Evolutionary conservation across 2,113 vertebrate genomes (phyloP).

Genomic region (Gavia stellata): DNA sequence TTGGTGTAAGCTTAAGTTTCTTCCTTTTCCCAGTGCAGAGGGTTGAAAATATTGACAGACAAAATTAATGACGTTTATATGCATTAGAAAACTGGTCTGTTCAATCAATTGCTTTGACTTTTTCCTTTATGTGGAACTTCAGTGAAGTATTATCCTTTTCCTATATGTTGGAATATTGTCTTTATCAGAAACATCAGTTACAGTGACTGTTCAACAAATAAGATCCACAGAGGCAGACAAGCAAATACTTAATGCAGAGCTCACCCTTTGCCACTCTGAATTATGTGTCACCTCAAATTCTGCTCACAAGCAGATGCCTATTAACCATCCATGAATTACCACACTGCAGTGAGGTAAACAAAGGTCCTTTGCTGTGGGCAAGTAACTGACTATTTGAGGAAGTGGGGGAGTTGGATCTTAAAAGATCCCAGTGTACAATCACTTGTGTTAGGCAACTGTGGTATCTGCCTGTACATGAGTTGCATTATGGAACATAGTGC

Average conservation of each 20-base stretch:
- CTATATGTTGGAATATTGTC: background rate
- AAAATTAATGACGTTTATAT: background rate
- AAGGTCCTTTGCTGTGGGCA: background rate
- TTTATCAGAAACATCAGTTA: background rate
- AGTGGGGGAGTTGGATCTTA: background rate
- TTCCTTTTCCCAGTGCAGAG: background rate
- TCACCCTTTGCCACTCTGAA: background rate
- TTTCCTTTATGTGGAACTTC: background rate
- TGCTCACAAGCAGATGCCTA: background rate
- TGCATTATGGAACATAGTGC: fast-evolving
- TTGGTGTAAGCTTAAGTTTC: background rate
- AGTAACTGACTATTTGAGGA: background rate
- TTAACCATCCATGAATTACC: background rate
- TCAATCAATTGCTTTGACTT: background rate
- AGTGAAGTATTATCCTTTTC: too few species aligned
- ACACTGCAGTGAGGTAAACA: background rate
- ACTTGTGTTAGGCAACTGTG: background rate
- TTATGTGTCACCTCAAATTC: background rate
- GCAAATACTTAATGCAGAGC: background rate
- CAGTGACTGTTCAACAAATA: background rate
- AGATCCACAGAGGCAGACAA: background rate
- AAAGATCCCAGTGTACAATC: background rate
- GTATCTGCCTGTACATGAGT: too few species aligned
- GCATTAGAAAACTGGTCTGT: background rate
- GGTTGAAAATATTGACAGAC: background rate